Evolutionary conservation across 2,888 invertebrate species (phyloP), one percentile per base, ranked within the genome.

Genomic region (Diplazon laetatorius): DNA sequence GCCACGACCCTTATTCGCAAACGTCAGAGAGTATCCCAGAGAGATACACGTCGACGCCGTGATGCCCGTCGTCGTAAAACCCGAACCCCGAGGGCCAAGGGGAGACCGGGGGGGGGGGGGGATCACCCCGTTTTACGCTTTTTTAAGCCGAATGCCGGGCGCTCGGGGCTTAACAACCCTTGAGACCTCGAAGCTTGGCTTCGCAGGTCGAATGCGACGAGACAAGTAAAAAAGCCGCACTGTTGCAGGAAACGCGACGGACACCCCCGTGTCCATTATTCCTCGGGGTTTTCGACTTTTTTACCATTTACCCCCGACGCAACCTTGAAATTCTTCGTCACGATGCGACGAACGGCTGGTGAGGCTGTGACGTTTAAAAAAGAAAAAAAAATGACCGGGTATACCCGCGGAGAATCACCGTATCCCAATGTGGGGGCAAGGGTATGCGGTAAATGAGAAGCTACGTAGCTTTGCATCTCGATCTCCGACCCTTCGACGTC

Each of bases 171-270:
- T 89, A 86, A 89, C 89, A 90, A 90, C 89, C 89, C 90, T 90
- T 89, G 85, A 88, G 88, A 85, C 85, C 85, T 81, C 82, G 80
- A 76, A 74, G 59, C 37, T 66, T 69, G 73, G 70, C 74, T 69
- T 74, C 62, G 80, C 73, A 55, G 55, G 55, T 75, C 78, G 8
- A 30, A 55, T 69, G 42, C 73, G 70, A 52, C 76, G 83, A 69
- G 69, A 63, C 78, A 85, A 81, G 80, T 78, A 81, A 80, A 86
- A 85, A 88, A 86, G 87, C 90, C 89, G 82, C 87, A 86, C 85
- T 90, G 87, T 91, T 91, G 88, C 88, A 90, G 91, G 91, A 91
- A 91, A 83, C 82, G 85, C 83, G 80, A 82, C 79, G 52, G 65
- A 79, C n/a, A n/a, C n/a, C n/a, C 75, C 78, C 72, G 59, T 80